These are phyloP conservation scores for Vannuccia rotundouncinata DNA, from an alignment of 2,888 invertebrate species.

Conservation along the genomic window DNA sequence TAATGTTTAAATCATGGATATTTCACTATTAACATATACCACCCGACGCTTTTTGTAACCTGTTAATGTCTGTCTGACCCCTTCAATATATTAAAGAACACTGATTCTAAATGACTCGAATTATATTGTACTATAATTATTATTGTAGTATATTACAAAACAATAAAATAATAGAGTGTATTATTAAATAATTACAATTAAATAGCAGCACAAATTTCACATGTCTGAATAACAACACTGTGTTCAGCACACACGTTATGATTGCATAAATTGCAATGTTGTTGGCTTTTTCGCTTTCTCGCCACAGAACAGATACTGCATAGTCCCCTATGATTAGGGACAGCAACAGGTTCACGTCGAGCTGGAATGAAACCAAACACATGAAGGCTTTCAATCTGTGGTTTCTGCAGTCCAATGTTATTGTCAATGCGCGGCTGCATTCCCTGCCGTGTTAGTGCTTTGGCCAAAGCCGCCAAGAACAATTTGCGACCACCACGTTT, in stretches of 20 bases:
- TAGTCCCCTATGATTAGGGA: slow-evolving; percentile 17
- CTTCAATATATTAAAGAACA: neutral
- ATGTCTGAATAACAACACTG: slow-evolving; percentile 7
- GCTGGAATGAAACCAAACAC: slow-evolving; percentile 1
- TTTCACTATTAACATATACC: neutral
- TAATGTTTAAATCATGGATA: too few species aligned
- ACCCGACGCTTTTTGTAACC: neutral
- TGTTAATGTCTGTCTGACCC: neutral
- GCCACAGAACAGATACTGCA: slow-evolving; percentile 13
- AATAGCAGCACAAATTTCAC: neutral
- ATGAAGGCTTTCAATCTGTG: slow-evolving; percentile 2
- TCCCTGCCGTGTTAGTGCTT: slow-evolving; percentile 15
- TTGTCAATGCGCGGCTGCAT: neutral
- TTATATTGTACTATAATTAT: neutral
- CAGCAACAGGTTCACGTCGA: slow-evolving; percentile 6
- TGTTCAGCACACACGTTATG: slow-evolving; percentile 9
- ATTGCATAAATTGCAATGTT: slow-evolving; percentile 8
- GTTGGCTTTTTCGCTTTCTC: slow-evolving; percentile 1
- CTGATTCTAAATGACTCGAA: neutral
- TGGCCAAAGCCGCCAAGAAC: slow-evolving; percentile 7
- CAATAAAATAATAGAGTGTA: neutral
- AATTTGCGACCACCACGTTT: slow-evolving; percentile 14
- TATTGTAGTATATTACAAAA: neutral
- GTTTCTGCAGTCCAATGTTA: slow-evolving; percentile 22
- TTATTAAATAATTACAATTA: neutral